Conservation (phyloP, 2,113 vertebrate genomes). For the Merops nubicus region DNA sequence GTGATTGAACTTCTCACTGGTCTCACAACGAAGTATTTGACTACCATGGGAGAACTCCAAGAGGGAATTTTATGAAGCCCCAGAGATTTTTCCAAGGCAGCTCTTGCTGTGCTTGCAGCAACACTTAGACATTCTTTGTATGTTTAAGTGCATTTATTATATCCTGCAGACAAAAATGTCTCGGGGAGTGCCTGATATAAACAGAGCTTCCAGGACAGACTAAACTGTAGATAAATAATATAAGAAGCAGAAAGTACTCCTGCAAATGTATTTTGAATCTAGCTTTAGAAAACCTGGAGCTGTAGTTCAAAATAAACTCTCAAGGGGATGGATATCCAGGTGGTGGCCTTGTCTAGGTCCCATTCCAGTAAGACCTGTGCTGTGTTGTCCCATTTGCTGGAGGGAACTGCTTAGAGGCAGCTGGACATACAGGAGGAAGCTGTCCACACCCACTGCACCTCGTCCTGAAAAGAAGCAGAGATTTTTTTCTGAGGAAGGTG, state of each 20-base stretch:
- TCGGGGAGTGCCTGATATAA: not conserved
- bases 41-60: not conserved
- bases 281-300: not conserved
- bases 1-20: not conserved
- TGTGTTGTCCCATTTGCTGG: not conserved
- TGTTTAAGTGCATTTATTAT: not conserved
- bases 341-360: not conserved
- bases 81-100: not conserved
- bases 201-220: not conserved
- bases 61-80: not conserved
- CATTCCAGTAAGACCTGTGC: not conserved
- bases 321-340: not conserved
- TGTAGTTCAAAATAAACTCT: not conserved
- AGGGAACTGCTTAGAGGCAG: not conserved
- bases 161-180: not conserved
- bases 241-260: not conserved
- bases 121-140: not conserved
- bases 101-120: not conserved
- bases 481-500: not conserved
- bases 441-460: not conserved
- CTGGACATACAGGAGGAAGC: not conserved
- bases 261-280: not conserved
- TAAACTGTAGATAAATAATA: not conserved
- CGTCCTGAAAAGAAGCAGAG: not conserved
- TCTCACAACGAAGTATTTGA: not conserved